Percentiles rank a stretch among this genome's conserved stretches.
Conservation (phyloP, 2,888 invertebrate species). For the Drosophila pegasa region DNA sequence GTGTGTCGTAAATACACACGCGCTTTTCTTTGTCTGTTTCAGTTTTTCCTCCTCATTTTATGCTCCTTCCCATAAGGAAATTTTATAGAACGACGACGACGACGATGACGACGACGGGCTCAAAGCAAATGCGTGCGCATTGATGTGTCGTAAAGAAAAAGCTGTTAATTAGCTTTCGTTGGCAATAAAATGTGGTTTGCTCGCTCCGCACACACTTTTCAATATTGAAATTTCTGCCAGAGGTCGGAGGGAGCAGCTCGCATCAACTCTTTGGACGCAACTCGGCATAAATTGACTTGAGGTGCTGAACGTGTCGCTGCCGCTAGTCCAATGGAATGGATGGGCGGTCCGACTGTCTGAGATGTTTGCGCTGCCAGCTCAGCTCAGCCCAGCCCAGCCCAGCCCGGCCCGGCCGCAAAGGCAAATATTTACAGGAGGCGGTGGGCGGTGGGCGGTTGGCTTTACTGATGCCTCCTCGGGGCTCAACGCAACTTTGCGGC, state of each 20-base stretch:
- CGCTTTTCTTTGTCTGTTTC: constrained; percentile 15
- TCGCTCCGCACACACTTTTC: constrained; percentile 34
- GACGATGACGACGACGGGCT: no score
- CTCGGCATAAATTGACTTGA: constrained; percentile 53
- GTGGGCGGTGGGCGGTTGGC: not conserved
- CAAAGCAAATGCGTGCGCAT: constrained; percentile 57
- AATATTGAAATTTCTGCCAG: constrained; percentile 39
- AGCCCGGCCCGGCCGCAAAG: constrained; percentile 65
- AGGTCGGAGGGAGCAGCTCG: no score
- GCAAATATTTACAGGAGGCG: constrained; percentile 68
- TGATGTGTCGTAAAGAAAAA: constrained; percentile 49
- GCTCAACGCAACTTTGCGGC: constrained; percentile 52
- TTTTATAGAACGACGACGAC: constrained; percentile 26
- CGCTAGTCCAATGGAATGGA: constrained; percentile 14
- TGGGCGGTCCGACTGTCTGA: constrained; percentile 39
- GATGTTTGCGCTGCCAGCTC: constrained; percentile 60
- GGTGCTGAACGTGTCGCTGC: constrained; percentile 42
- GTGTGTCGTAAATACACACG: constrained; percentile 56
- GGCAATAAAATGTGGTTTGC: constrained; percentile 51
- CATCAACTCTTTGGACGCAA: constrained; percentile 20
- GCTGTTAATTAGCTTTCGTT: constrained; percentile 56
- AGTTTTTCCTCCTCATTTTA: constrained; percentile 14
- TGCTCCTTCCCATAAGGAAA: constrained; percentile 45
- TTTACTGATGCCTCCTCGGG: constrained; percentile 10
- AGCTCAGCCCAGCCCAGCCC: no score